Evolutionary conservation across 2,797 vertebrate genomes (phyloP).

Genomic region (Pseudochirops cupreus): DNA sequence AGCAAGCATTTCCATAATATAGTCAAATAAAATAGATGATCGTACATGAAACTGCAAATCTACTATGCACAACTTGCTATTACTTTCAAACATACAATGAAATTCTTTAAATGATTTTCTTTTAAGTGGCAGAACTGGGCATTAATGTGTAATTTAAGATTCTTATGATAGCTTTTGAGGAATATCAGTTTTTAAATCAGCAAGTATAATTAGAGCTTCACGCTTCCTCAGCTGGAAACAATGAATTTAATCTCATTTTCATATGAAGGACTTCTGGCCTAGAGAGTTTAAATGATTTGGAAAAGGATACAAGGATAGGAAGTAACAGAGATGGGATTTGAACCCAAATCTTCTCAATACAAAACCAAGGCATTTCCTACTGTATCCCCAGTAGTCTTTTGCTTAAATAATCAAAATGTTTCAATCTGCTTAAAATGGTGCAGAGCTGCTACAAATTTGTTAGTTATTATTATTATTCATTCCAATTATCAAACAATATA

Average conservation of each 20-base stretch:
- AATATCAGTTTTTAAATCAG: background rate
- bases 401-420: background rate
- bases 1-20: too few species aligned
- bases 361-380: background rate
- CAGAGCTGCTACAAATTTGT: background rate
- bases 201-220: background rate
- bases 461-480: background rate
- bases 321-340: background rate
- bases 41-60: too few species aligned
- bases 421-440: background rate
- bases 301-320: background rate
- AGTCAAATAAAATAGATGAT: too few species aligned
- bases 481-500: background rate
- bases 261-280: background rate
- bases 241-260: background rate
- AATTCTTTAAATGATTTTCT: too few species aligned
- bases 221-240: background rate
- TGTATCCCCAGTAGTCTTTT: background rate
- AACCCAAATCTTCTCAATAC: too few species aligned
- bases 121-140: background rate
- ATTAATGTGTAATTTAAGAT: background rate
- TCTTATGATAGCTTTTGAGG: background rate
- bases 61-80: too few species aligned
- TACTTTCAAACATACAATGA: too few species aligned
- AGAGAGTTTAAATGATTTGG: background rate